Conservation (phyloP, 2,797 vertebrate species). For the Megalops cyprinoides region DNA sequence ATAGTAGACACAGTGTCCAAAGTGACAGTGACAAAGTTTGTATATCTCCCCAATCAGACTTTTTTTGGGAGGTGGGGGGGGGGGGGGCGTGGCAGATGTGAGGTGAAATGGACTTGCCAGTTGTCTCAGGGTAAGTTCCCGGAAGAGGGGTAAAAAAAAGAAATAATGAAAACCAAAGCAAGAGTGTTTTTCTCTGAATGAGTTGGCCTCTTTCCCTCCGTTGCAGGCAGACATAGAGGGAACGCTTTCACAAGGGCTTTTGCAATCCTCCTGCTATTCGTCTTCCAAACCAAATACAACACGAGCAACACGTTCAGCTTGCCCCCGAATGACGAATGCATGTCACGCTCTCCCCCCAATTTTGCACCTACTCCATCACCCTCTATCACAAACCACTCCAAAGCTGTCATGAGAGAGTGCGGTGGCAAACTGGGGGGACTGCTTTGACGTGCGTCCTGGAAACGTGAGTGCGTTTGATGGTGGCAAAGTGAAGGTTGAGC, state of each 20-base stretch:
- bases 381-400: not conserved
- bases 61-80: too few relatives aligned
- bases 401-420: slow-evolving; percentile 19
- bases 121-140: too few relatives aligned
- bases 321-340: slow-evolving; percentile 17
- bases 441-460: slow-evolving; percentile 36
- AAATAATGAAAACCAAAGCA: not conserved
- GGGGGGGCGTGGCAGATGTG: not conserved
- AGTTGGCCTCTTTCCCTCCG: not conserved
- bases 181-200: not conserved
- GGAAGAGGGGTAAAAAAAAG: not conserved
- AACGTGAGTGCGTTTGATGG: slow-evolving; percentile 34
- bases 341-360: not conserved
- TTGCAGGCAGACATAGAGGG: not conserved
- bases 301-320: slow-evolving; percentile 29
- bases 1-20: not conserved
- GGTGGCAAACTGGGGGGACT: slow-evolving; percentile 26
- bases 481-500: slow-evolving; percentile 44
- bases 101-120: not conserved
- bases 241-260: slow-evolving; percentile 19
- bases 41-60: not conserved
- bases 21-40: too few relatives aligned
- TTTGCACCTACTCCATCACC: not conserved
- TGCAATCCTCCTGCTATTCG: slow-evolving; percentile 34
- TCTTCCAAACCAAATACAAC: slow-evolving; percentile 39